These are phyloP conservation scores for Drosophila eugracilis DNA, from an alignment of 1,140 invertebrate genomes.

Conservation along the genomic window DNA sequence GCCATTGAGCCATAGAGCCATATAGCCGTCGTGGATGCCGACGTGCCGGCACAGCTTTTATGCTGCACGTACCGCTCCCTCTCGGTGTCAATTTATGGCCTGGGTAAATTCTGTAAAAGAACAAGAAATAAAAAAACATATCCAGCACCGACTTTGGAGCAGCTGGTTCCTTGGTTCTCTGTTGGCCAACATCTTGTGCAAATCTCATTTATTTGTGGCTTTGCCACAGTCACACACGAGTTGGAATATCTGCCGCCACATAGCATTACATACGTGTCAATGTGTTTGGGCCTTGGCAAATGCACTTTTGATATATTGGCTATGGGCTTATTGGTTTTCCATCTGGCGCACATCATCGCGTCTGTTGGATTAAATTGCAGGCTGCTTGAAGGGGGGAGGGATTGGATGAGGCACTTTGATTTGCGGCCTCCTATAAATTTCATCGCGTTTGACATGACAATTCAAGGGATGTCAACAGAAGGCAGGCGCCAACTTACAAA, in stretches of 20 bases:
- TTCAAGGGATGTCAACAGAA: slow-evolving; percentile 73
- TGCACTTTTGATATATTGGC: slow-evolving; percentile 77
- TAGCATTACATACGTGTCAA: slow-evolving; percentile 60
- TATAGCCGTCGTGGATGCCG: slow-evolving; percentile 11
- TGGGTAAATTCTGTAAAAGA: slow-evolving; percentile 55
- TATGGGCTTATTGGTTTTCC: slow-evolving; percentile 73
- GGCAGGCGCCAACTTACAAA: slow-evolving; percentile 48
- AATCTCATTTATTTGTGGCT: slow-evolving; percentile 60
- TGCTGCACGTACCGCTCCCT: slow-evolving; percentile 23
- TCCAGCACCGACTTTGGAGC: slow-evolving; percentile 37
- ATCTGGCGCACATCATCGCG: slow-evolving; percentile 44
- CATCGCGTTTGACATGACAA: slow-evolving; percentile 74
- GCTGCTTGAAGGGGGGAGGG: too few species aligned
- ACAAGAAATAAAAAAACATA: too few species aligned
- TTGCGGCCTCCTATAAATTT: slow-evolving; percentile 74
- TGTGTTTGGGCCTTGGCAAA: slow-evolving; percentile 51
- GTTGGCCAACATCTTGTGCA: slow-evolving; percentile 62
- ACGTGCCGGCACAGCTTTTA: slow-evolving; percentile 53
- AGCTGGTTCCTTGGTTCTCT: slow-evolving; percentile 31
- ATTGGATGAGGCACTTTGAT: slow-evolving; percentile 42
- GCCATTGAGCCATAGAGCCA: background rate
- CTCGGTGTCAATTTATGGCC: slow-evolving; percentile 71
- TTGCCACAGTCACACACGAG: slow-evolving; percentile 19
- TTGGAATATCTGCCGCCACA: slow-evolving; percentile 42
- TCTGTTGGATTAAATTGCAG: slow-evolving; percentile 28